These are phyloP conservation scores for Suncus etruscus DNA, from an alignment of 2,113 vertebrate species.

Conservation along the genomic window DNA sequence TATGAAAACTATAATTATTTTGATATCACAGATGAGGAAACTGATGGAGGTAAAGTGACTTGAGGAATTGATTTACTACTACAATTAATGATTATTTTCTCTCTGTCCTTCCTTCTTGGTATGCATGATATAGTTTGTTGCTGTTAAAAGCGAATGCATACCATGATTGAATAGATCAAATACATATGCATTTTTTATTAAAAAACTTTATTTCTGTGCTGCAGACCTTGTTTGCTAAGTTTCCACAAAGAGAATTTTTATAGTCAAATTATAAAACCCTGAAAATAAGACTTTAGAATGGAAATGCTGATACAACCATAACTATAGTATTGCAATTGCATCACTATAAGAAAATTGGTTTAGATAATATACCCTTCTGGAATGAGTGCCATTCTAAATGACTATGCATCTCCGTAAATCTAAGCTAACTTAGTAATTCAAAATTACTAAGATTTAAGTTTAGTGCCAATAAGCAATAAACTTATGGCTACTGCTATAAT, in stretches of 20 bases:
- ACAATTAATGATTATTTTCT: background rate
- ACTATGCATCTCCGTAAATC: slow-evolving; percentile 89
- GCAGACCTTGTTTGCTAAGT: slow-evolving; percentile 82
- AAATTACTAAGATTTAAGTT: slow-evolving; percentile 90
- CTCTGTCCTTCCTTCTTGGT: slow-evolving; percentile 23
- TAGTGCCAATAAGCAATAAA: slow-evolving; percentile 90
- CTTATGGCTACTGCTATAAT: slow-evolving; percentile 89
- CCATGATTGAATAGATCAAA: slow-evolving; percentile 66
- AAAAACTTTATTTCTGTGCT: slow-evolving; percentile 61
- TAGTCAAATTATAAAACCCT: slow-evolving; percentile 88
- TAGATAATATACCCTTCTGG: slow-evolving; percentile 89
- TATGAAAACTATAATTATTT: background rate
- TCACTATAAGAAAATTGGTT: slow-evolving; percentile 89
- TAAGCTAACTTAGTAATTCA: slow-evolving; percentile 91
- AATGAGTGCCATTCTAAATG: slow-evolving; percentile 89
- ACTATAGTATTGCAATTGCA: slow-evolving; percentile 87
- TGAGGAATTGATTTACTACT: background rate
- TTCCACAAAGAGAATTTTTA: slow-evolving; percentile 90
- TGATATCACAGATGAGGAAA: background rate
- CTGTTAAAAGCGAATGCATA: slow-evolving; percentile 62
- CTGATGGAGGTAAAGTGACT: background rate
- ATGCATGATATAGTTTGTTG: slow-evolving; percentile 25
- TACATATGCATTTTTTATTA: slow-evolving; percentile 46
- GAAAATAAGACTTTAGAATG: slow-evolving; percentile 89
- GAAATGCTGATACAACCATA: slow-evolving; percentile 88